These are phyloP conservation scores for Steromphala cineraria DNA, from an alignment of 2,888 invertebrate species.

Conservation along the genomic window DNA sequence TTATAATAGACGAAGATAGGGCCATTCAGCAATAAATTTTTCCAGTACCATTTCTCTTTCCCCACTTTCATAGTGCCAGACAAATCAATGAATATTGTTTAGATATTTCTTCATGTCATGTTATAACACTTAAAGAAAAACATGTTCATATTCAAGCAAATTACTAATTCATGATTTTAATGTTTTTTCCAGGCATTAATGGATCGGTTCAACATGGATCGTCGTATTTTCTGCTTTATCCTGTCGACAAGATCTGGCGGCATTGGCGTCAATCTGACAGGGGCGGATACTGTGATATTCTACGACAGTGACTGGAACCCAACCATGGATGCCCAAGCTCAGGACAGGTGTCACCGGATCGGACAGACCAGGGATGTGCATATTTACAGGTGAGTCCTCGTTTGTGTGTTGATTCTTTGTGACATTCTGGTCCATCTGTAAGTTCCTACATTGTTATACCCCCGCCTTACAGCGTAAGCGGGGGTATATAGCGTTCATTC, in stretches of 20 bases:
- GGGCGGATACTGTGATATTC: conserved; percentile 99
- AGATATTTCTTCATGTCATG: no score
- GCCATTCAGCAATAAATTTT: no score
- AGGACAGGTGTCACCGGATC: conserved; percentile 91
- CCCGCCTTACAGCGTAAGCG: neutral
- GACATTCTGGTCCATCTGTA: neutral
- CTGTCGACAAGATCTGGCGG: conserved; percentile 98
- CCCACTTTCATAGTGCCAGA: no score
- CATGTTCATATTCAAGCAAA: no score
- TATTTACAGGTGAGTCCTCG: conserved; percentile 84
- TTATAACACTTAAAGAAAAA: no score
- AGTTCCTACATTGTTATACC: neutral
- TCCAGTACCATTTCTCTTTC: no score
- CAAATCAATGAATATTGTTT: no score
- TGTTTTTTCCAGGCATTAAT: conserved; percentile 83
- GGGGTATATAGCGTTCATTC: no score
- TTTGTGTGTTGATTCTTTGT: no score
- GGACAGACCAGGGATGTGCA: conserved; percentile 99
- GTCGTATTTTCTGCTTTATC: conserved; percentile 96
- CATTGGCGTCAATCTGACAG: conserved; percentile 97
- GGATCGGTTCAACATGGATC: conserved; percentile 97
- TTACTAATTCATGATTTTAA: no score
- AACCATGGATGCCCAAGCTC: conserved; percentile 96
- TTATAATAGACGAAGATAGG: no score
- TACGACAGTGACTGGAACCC: conserved; percentile 99